These are phyloP conservation scores for Aurelia aurita complex sp. Pacific DNA, from an alignment of 30 jellyfish, hydroid and myxozoan species.

Conservation along the genomic window DNA sequence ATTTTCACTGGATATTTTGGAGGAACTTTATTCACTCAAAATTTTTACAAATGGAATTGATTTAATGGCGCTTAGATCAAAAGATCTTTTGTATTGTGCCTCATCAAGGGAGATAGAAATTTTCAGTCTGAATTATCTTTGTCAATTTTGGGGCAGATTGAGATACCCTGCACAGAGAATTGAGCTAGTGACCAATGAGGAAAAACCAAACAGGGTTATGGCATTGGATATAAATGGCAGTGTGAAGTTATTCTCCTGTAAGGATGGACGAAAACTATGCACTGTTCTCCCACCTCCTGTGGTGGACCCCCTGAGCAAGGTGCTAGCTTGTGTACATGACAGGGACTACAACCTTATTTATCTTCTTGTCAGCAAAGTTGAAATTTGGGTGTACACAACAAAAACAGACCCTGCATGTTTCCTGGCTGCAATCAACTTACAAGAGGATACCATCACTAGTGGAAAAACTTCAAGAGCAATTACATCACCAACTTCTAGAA, in stretches of 20 bases:
- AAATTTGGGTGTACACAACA: constrained; percentile 80
- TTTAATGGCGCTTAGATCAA: constrained; percentile 58
- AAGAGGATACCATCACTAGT: constrained; percentile 5
- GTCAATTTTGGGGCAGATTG: constrained; percentile 79
- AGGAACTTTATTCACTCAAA: constrained; percentile 66
- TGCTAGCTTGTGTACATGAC: constrained; percentile 69
- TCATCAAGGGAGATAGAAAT: constrained; percentile 65
- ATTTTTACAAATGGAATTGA: constrained; percentile 71
- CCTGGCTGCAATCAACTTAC: constrained; percentile 47
- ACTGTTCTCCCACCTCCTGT: constrained; percentile 90
- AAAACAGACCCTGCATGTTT: constrained; percentile 90
- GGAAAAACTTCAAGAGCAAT: neutral
- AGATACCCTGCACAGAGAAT: constrained; percentile 66
- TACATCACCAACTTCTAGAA: neutral
- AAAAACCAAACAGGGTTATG: constrained; percentile 46
- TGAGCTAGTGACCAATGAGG: constrained; percentile 13
- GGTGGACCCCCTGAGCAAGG: constrained; percentile 34
- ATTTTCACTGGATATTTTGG: constrained; percentile 68
- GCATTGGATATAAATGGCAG: constrained; percentile 53
- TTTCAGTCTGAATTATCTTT: constrained; percentile 68
- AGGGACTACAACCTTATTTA: constrained; percentile 58
- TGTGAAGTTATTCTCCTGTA: constrained; percentile 47
- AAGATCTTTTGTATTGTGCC: constrained; percentile 45
- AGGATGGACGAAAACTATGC: constrained; percentile 49
- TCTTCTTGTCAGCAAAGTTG: constrained; percentile 43